These are phyloP conservation scores for Idaea dimidiata DNA, from an alignment of 2,888 invertebrate genomes.

Conservation along the genomic window DNA sequence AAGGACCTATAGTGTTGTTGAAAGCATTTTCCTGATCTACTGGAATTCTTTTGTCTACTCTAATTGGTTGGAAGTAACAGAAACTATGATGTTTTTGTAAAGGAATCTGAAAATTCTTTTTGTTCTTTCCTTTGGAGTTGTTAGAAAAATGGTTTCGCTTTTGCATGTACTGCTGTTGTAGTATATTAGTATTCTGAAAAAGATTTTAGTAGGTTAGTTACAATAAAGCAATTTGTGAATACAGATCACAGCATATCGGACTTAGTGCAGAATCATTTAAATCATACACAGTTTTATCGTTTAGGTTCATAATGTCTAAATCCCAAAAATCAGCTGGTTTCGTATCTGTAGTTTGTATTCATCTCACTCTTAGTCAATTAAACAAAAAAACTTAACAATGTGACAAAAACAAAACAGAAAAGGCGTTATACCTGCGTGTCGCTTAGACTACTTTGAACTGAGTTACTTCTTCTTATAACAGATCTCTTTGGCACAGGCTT, in stretches of 20 bases:
- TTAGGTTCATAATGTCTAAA: too few relatives aligned
- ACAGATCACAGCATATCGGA: background rate
- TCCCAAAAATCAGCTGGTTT: background rate
- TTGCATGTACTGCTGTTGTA: constrained; percentile 81
- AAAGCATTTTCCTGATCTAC: constrained; percentile 70
- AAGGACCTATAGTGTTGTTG: constrained; percentile 71
- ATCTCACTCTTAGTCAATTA: background rate
- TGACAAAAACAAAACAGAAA: constrained; percentile 40
- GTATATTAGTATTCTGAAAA: constrained; percentile 83
- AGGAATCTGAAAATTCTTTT: constrained; percentile 84
- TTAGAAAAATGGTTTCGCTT: constrained; percentile 80
- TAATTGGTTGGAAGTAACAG: constrained; percentile 84
- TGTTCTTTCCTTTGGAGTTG: constrained; percentile 74
- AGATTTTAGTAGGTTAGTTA: constrained; percentile 58
- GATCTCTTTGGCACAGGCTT: constrained; percentile 75
- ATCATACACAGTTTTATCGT: background rate
- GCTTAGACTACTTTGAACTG: constrained; percentile 64
- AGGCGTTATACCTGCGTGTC: constrained; percentile 73
- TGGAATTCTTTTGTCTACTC: constrained; percentile 79
- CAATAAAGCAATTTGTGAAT: constrained; percentile 1
- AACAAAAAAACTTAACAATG: constrained; percentile 25
- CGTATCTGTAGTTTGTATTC: background rate
- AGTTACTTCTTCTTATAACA: constrained; percentile 67
- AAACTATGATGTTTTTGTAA: constrained; percentile 84
- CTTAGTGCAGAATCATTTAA: background rate